Percentiles rank a stretch among this genome's conserved stretches.
phyloP scores from a whole-genome alignment of 2,113 vertebrate genomes.

The Anarrhichthys ocellatus region DNA sequence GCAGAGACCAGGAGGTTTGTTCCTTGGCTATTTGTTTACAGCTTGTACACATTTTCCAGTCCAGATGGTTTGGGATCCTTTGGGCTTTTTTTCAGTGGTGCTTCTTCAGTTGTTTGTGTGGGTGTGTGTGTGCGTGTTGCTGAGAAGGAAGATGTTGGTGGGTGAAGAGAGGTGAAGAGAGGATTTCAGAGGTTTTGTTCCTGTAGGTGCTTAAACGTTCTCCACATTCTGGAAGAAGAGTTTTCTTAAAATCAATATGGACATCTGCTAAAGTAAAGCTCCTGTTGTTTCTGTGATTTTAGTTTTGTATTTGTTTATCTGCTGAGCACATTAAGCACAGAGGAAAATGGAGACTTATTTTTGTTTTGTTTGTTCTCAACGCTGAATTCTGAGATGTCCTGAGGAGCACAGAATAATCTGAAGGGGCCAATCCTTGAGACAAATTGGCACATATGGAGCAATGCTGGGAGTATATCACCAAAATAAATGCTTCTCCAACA shows the following conservation, averaged over 20 bases:
- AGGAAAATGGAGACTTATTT: conserved; percentile 36
- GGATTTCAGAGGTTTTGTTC: conserved; percentile 54
- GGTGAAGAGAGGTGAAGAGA: conserved; percentile 40
- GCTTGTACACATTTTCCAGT: conserved; percentile 53
- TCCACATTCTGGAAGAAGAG: conserved; percentile 45
- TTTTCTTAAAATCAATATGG: conserved; percentile 64
- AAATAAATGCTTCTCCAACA: conserved; percentile 65
- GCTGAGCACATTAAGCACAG: conserved; percentile 29
- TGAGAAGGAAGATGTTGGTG: conserved; percentile 31
- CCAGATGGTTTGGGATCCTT: conserved; percentile 56
- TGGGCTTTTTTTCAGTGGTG: conserved; percentile 45
- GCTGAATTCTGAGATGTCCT: conserved; percentile 56
- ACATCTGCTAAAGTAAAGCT: conserved; percentile 34
- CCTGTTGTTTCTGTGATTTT: conserved; percentile 26
- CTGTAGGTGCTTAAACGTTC: conserved; percentile 45
- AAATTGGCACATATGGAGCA: conserved; percentile 53
- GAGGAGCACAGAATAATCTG: conserved; percentile 47
- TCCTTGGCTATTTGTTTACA: conserved; percentile 62
- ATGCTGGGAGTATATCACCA: conserved; percentile 56
- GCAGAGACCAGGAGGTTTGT: conserved; percentile 20
- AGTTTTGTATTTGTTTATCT: conserved; percentile 26
- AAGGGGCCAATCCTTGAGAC: conserved; percentile 37
- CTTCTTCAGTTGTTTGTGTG: conserved; percentile 35
- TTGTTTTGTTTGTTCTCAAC: conserved; percentile 42
- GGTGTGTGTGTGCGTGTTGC: not conserved